Evolutionary conservation across 37 sponge, comb jelly and placozoan genomes (phyloP), one percentile per base, ranked within the genome.

Genomic region (Cladorhizidae sp.): DNA sequence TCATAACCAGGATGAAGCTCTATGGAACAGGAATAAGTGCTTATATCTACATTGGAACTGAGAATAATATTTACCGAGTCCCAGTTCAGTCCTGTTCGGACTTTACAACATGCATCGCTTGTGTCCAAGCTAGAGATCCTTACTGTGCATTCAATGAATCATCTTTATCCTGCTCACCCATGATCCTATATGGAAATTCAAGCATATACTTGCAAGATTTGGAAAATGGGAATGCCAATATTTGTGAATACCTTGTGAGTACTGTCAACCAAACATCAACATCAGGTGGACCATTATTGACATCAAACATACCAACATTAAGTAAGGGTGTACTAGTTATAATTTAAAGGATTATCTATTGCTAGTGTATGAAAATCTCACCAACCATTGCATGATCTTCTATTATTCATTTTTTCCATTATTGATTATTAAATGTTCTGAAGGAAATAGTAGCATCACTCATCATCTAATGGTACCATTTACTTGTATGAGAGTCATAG

Each of bases 51-150:
- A 37, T 88, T 26, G 83, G 78, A 12, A 88, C 83, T 26, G 77
- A 65, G 15, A 26, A 49, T 2, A 78, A 64, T 20, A 33, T 88
- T 23, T 77, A 76, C 45, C 41, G 68, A 22, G 40, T 88, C 23
- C 79, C 88, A 38, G 72, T 58, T 28, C 35, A 70, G 25, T 20
- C 73, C 63, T 88, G 88, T 40, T 40, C 41, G 0, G 33, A 40
- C 32, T 88, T 71, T 78, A 77, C 56, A 23, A 62, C 57, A 57
- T 82, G 83, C 72, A 35, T 52, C 11, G 25, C 41, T 18, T 91
- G 92, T 65, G 63, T 91, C 15, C 52, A 17, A 12, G 72, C 87
- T 25, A 38, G 67, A 41, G 92, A 91, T 50, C 92, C 92, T 0
- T 77, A 83, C 75, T 91, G 92, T 79, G 87, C 87, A 11, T 91